phyloP scores from a whole-genome alignment of 2,797 vertebrate species.

The Ctenosaura bakeri region DNA sequence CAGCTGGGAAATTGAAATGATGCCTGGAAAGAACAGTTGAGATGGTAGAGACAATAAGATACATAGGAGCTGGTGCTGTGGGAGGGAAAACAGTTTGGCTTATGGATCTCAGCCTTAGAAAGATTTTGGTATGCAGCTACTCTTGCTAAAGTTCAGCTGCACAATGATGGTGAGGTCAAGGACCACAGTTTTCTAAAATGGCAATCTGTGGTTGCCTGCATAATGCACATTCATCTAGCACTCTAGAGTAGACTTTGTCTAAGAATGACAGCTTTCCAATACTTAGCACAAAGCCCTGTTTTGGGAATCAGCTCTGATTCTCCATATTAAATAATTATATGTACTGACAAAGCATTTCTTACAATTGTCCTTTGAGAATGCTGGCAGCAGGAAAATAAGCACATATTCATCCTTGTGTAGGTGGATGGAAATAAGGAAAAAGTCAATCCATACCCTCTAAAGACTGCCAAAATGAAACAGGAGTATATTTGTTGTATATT shows the following conservation, averaged over 20 bases:
- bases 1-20: neutral
- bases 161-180: neutral
- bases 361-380: neutral
- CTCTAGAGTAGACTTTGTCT: neutral
- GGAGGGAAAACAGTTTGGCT: neutral
- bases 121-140: neutral
- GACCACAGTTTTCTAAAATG: neutral
- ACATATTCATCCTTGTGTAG: neutral
- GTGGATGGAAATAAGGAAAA: neutral
- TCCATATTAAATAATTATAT: neutral
- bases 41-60: neutral
- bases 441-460: neutral
- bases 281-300: neutral
- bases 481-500: no score
- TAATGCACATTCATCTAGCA: accelerated
- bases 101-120: neutral
- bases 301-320: neutral
- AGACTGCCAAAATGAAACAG: neutral
- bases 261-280: neutral
- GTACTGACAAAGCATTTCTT: constrained; percentile 15
- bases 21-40: neutral
- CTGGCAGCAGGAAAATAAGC: no score
- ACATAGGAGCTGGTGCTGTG: neutral
- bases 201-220: neutral
- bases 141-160: neutral